Base-by-base conservation (phyloP, 1,140 invertebrate genomes). In the Harpegnathos saltator region DNA sequence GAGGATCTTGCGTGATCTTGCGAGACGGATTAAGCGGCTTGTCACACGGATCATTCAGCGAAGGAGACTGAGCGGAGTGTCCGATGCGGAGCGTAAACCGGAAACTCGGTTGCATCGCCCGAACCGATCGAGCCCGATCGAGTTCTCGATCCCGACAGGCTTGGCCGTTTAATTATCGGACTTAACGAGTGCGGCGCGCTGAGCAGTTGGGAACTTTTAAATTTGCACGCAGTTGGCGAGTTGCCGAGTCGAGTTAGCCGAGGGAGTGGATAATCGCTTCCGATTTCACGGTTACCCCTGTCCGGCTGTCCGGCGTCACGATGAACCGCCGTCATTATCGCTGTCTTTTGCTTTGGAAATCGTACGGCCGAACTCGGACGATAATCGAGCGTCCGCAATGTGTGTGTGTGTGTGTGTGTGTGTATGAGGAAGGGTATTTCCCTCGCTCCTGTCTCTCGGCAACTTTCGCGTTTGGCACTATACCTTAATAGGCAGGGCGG, bases 1-100 rank as follows among this genome's bases (percentile, higher is more conserved):
- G n/a, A n/a, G n/a, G 56, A 63, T 62, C 69, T 74, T 38, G 65
- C 29, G 78, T n/a, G 56, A 63, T 62, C 69, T 74, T 38, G 65
- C 29, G 78, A 44, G 38, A 82, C 56, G 58, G 69, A 82, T 80
- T 59, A 71, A 26, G n/a, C n/a, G 14, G 58, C 54, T n/a, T 56
- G 52, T 58, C 54, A 48, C 66, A 44, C 75, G n/a, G 65, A 80
- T 69, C 75, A 69, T 71, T 54, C 44, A 29, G 69, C 52, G 48
- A 9, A 22, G n/a, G n/a, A 12, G 33, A 2, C 17, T 14, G 61
- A 33, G 29, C 29, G 29, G 29, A 5, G 52, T n/a, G 38, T 44
- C 3, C 38, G 0, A 9, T 9, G 4, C 0, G 48, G n/a, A 44
- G 4, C n/a, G n/a, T n/a, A n/a, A 26, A 48, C 17, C 14, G 33